Percentiles rank a stretch among this genome's conserved stretches.
phyloP scores from a whole-genome alignment of 2,797 vertebrate genomes.

The Ptychadena robeensis region DNA sequence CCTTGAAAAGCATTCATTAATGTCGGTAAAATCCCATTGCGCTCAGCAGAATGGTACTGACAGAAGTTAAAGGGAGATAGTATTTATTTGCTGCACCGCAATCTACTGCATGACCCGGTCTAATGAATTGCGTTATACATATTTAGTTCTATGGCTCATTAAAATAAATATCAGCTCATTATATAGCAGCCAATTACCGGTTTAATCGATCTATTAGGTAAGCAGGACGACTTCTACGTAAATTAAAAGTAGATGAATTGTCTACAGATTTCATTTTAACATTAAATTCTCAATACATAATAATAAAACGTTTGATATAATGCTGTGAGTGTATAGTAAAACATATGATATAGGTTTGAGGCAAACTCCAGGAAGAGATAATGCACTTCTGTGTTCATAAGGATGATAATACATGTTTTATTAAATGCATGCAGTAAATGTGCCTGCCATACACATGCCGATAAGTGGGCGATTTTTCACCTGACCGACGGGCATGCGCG shows the following conservation, averaged over 20 bases:
- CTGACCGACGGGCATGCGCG: no score
- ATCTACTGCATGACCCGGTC: slow-evolving; percentile 13
- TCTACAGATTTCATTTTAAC: not conserved
- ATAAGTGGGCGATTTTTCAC: no score
- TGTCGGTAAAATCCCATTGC: slow-evolving; percentile 12
- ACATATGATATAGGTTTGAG: not conserved
- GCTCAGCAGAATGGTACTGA: slow-evolving; percentile 5
- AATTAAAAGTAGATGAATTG: not conserved
- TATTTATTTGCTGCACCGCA: slow-evolving; percentile 17
- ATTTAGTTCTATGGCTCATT: slow-evolving; percentile 13
- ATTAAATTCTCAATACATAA: no score
- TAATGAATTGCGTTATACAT: slow-evolving; percentile 6
- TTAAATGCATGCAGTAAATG: no score
- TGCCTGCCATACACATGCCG: no score
- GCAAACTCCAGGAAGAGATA: not conserved
- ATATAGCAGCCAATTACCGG: slow-evolving; percentile 7
- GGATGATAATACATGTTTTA: no score
- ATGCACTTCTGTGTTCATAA: no score
- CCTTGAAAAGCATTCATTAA: slow-evolving; percentile 23
- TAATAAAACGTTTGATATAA: no score
- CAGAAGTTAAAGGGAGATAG: slow-evolving; percentile 27
- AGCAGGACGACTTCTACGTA: not conserved
- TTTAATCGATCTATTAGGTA: not conserved
- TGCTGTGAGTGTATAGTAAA: not conserved
- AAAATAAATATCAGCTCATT: not conserved